Evolutionary conservation across 2,113 vertebrate genomes (phyloP).

Genomic region (Nasalis larvatus): DNA sequence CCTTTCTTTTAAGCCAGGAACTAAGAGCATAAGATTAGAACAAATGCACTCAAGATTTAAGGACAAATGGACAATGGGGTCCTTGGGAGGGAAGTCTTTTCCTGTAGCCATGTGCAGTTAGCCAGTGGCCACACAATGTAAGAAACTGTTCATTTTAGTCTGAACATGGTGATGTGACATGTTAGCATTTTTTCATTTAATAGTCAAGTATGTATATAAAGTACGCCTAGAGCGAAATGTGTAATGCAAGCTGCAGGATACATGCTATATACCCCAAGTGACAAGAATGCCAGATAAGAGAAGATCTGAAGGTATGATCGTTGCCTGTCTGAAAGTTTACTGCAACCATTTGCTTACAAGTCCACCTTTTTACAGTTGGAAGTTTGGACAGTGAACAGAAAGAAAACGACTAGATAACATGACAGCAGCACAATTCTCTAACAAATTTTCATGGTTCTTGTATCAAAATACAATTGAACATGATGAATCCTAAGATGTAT

Average conservation of each 20-base stretch:
- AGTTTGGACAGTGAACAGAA: neutral
- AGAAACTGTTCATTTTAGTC: neutral
- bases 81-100: neutral
- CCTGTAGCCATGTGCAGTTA: neutral
- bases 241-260: neutral
- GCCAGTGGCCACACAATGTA: neutral
- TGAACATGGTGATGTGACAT: neutral
- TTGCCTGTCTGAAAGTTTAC: neutral
- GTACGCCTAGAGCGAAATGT: neutral
- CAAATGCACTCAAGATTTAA: neutral
- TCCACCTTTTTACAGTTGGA: neutral
- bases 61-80: neutral
- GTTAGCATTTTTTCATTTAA: neutral
- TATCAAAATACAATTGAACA: neutral
- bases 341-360: neutral
- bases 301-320: neutral
- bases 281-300: neutral
- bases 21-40: neutral
- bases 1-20: neutral
- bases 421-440: neutral
- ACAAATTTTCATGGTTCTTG: neutral
- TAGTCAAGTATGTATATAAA: neutral
- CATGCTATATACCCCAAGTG: neutral
- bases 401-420: neutral
- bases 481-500: neutral